Evolutionary conservation across 2,797 vertebrate species (phyloP), one percentile per base, ranked within the genome.

Genomic region (Silurus aristotelis): DNA sequence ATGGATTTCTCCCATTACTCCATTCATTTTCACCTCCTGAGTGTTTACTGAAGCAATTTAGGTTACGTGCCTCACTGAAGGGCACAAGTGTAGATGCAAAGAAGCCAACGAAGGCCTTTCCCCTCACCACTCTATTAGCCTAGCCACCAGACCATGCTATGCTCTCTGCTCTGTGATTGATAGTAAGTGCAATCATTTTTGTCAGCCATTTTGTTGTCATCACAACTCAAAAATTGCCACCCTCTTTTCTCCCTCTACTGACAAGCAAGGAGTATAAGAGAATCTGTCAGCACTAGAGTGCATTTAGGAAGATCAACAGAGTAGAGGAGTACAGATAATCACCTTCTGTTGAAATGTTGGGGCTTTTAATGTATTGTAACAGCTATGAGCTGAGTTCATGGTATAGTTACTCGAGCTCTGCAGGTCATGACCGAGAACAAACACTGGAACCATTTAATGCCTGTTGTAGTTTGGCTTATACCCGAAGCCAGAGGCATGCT

Each of bases 401-500:
- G 66, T 8, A 80, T 79, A 72, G 63, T 81, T 75, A 20, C 10
- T 31, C n/a, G 25, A 67, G 73, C 48, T 83, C 83, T 64, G 58
- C 55, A 67, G 70, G 70, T 68, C 85, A 73, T n/a, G 46, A 86
- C 73, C 14, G 75, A 83, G 81, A 64, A 48, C 85, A 72, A 78
- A 86, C 87, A 83, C 71, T 82, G 27, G 22, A 84, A 88, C 83
- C 84, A 63, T 88, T 89, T 89, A 89, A 86, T 85, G 79, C 82
- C 78, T 86, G 88, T 84, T 87, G 85, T 89, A 86, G 82, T 83
- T 88, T 84, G 43, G 84, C 89, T 92, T 90, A 86, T 83, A 83
- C 89, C 89, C 87, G 92, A 93, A 92, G 90, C 90, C 90, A 90
- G 89, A 89, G 92, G 90, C 91, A 89, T 84, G 92, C 90, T 92